A percentile compares a stretch with the other conserved stretches of the same genome.
Conservation (phyloP, 2,113 vertebrate species). For the Tupaia tana region DNA sequence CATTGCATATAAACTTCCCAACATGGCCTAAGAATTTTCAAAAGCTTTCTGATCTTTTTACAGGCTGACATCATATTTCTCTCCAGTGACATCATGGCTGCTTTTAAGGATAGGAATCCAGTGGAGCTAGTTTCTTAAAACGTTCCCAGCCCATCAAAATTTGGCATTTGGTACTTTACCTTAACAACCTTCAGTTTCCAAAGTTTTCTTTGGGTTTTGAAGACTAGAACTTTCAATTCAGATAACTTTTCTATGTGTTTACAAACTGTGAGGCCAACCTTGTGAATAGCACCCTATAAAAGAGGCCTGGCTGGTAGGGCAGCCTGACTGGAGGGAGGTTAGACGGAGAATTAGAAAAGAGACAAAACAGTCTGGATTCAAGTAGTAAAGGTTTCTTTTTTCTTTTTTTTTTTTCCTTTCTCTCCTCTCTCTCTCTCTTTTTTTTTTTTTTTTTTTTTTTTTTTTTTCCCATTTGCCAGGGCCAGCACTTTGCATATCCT, state of each 20-base stretch:
- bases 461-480: background rate
- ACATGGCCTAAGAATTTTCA: slow-evolving; percentile 75
- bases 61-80: slow-evolving; percentile 85
- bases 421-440: too few relatives aligned
- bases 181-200: slow-evolving; percentile 53
- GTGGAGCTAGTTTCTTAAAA: slow-evolving; percentile 67
- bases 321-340: slow-evolving; percentile 54
- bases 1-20: slow-evolving; percentile 81
- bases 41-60: slow-evolving; percentile 83
- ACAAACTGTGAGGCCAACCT: slow-evolving; percentile 73
- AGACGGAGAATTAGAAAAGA: slow-evolving; percentile 56
- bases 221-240: slow-evolving; percentile 36
- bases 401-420: background rate
- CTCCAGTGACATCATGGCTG: slow-evolving; percentile 81
- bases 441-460: background rate
- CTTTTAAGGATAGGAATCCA: slow-evolving; percentile 77
- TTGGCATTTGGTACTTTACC: slow-evolving; percentile 63
- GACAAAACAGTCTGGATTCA: slow-evolving; percentile 58
- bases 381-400: slow-evolving; percentile 20
- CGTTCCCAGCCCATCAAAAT: slow-evolving; percentile 54
- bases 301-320: slow-evolving; percentile 40
- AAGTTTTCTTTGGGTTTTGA: slow-evolving; percentile 67
- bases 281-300: slow-evolving; percentile 78
- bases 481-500: background rate
- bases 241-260: slow-evolving; percentile 73